Conservation (phyloP, 1,140 invertebrate species). For the Penaeus chinensis region DNA sequence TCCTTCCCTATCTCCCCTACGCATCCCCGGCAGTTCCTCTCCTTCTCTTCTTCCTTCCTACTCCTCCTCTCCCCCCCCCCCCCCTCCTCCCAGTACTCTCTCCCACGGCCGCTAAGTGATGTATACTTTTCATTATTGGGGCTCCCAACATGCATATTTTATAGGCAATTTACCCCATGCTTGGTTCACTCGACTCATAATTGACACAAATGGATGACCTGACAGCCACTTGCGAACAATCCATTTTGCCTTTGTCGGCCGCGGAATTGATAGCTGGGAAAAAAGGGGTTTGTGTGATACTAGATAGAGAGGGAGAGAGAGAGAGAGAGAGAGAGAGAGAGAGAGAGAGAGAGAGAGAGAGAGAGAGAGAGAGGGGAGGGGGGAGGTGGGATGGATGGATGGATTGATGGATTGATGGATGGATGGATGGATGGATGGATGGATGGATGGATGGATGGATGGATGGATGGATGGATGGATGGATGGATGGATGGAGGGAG, state of each 20-base stretch:
- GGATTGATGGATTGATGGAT: neutral
- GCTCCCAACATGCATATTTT: slow-evolving; percentile 21
- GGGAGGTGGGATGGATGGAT: neutral
- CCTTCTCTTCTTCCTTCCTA: neutral
- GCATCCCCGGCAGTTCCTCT: neutral
- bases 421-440: neutral
- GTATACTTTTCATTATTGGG: slow-evolving; percentile 26
- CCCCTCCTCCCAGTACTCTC: neutral
- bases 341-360: neutral
- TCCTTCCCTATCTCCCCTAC: neutral
- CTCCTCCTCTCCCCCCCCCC: neutral
- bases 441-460: neutral
- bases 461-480: neutral
- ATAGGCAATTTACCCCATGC: slow-evolving; percentile 17
- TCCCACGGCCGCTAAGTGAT: slow-evolving; percentile 18
- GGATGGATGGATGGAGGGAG: neutral
- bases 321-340: neutral
- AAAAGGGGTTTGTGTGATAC: no score
- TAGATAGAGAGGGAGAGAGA: no score
- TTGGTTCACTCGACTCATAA: slow-evolving; percentile 7
- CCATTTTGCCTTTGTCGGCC: no score
- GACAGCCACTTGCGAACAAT: neutral
- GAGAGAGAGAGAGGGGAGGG: neutral
- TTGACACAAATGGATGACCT: slow-evolving; percentile 13
- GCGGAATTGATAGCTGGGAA: no score